Percentiles rank a stretch among this genome's conserved stretches.
These are phyloP conservation scores for Rhinogobio ventralis DNA, from an alignment of 2,797 vertebrate species.

Conservation along the genomic window DNA sequence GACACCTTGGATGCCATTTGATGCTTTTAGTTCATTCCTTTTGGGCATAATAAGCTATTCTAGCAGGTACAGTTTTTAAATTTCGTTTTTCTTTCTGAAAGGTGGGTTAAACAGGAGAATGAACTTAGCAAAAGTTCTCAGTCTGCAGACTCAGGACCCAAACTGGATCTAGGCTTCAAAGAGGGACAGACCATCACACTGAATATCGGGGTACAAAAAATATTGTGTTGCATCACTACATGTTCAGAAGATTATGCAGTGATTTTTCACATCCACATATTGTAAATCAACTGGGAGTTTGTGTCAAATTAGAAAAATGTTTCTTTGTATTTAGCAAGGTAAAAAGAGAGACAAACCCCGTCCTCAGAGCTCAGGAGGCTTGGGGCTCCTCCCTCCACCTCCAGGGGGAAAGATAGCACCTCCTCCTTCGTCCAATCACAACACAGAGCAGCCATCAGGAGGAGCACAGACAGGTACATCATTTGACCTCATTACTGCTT, in stretches of 20 bases:
- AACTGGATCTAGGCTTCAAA: slow-evolving; percentile 94
- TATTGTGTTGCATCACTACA: neutral
- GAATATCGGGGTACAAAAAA: slow-evolving; percentile 86
- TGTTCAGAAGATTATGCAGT: neutral
- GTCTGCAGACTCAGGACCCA: slow-evolving; percentile 86
- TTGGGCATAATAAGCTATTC: neutral
- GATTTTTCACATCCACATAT: neutral
- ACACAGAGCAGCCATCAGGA: slow-evolving; percentile 65
- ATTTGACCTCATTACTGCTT: neutral
- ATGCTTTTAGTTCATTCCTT: neutral
- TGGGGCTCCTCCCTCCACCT: slow-evolving; percentile 89
- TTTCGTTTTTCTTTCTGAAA: slow-evolving; percentile 59
- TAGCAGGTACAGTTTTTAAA: neutral
- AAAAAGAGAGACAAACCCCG: slow-evolving; percentile 88
- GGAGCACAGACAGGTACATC: slow-evolving; percentile 64
- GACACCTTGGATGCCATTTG: neutral
- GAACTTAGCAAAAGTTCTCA: slow-evolving; percentile 90
- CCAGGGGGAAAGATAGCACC: slow-evolving; percentile 86
- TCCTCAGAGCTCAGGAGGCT: slow-evolving; percentile 77
- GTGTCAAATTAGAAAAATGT: neutral
- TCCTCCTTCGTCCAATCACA: slow-evolving; percentile 77
- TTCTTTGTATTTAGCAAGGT: slow-evolving; percentile 77
- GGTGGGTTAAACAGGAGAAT: slow-evolving; percentile 95
- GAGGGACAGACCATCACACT: slow-evolving; percentile 96
- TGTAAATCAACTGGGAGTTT: neutral